Evolutionary conservation across 2,888 invertebrate species (phyloP).

Genomic region (Drosophila kokeensis): DNA sequence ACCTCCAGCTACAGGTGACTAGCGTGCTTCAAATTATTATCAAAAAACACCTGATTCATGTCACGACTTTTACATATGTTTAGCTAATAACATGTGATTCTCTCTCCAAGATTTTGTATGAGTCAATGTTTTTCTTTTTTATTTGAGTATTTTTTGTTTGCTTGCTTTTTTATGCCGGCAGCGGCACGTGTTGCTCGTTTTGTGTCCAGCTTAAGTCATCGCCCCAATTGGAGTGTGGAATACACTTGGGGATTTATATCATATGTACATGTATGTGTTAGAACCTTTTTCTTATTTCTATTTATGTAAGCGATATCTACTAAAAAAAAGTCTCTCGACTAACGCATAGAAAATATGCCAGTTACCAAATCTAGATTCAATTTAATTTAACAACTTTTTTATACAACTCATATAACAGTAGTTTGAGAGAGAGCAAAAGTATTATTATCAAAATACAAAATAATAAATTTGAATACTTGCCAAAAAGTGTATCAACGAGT

Average conservation of each 20-base stretch:
- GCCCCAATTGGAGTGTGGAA: constrained; percentile 4
- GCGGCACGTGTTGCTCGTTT: constrained; percentile 56
- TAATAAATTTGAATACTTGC: background rate
- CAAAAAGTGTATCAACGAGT: constrained; percentile 15
- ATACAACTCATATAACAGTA: background rate
- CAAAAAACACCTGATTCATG: constrained; percentile 42
- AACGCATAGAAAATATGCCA: background rate
- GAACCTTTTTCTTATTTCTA: constrained; percentile 5
- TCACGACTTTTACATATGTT: background rate
- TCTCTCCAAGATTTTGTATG: constrained; percentile 23
- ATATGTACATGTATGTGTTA: constrained; percentile 5
- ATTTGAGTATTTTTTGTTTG: background rate
- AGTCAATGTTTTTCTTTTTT: constrained; percentile 26
- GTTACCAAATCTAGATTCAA: background rate
- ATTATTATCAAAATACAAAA: background rate
- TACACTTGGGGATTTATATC: constrained; percentile 24
- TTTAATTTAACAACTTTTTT: background rate
- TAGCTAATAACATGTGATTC: constrained; percentile 12
- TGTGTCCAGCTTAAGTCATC: constrained; percentile 29
- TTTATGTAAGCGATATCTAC: constrained; percentile 11
- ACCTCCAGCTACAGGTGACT: constrained; percentile 67
- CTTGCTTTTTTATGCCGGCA: constrained; percentile 11
- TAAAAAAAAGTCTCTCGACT: background rate
- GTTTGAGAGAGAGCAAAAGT: background rate
- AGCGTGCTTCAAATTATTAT: constrained; percentile 55